Base-by-base conservation (phyloP, 2,113 vertebrate species). In the Charina bottae region DNA sequence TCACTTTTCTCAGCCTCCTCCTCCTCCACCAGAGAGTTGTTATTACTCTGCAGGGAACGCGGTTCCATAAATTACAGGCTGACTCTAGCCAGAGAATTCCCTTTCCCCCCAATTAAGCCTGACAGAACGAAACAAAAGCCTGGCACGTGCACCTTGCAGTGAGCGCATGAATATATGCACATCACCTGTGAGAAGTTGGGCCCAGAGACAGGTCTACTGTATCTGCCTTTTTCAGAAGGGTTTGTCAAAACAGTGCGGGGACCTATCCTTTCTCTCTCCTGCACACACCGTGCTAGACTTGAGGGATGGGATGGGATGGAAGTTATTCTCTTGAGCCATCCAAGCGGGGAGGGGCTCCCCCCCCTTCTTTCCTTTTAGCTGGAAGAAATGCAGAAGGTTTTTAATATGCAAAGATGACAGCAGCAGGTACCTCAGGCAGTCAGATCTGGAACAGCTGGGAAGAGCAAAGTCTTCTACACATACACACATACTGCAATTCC, bases 91-190 rank as follows among this genome's bases (percentile, higher is more conserved):
- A 88, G 46, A 92, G 9, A 64, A 83, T 11, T n/a, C 1, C 1
- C 19, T 13, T 33, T 68, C 1, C 4, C 12, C 12, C n/a, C n/a
- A 0, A 0, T 37, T n/a, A 0, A 1, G 37, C 17, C 26, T 68
- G 68, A 56, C 9, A 15, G 26, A 55, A 62, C 4, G 54, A 62
- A 62, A 42, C 0, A 6, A 72, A 53, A 54, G 2, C 0, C 0
- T 37, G 19, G 19, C 10, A 37, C 19, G 53, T 62, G 19, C 19
- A 13, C 53, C 15, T 49, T 42, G 46, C 21, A 9, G 17, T 17
- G 68, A 54, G 28, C 0, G 3, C 53, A 49, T 7, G 4, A 8
- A 21, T 56, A n/a, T 8, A 87, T 56, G 26, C n/a, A 56, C 64
- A 42, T 17, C 33, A 21, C 84, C 88, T 90, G 88, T 33, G 19